Conservation (phyloP, 2,797 vertebrate genomes). For the Sus cebifrons region DNA sequence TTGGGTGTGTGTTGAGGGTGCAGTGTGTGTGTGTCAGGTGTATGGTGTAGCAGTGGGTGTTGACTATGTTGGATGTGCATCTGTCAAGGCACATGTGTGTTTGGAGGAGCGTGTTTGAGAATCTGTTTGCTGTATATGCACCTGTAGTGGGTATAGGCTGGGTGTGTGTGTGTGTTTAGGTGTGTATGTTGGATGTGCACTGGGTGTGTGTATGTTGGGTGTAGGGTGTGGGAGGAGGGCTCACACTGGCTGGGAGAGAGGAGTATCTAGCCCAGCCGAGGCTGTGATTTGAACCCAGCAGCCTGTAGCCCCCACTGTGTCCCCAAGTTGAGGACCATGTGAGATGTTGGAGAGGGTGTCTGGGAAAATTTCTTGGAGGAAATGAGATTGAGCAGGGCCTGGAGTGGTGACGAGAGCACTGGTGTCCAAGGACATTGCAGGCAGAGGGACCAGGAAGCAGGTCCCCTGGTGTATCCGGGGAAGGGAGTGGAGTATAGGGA, state of each 20-base stretch:
- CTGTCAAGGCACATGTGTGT: neutral
- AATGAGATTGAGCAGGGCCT: neutral
- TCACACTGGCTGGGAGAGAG: neutral
- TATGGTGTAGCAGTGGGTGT: neutral
- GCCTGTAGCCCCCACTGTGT: neutral
- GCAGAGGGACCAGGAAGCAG: neutral
- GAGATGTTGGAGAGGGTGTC: neutral
- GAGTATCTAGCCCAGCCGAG: neutral
- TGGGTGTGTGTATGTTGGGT: neutral
- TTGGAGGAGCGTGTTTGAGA: neutral
- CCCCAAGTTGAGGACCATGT: neutral
- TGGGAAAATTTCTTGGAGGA: neutral
- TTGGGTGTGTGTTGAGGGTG: neutral
- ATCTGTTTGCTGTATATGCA: neutral
- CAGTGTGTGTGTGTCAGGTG: neutral
- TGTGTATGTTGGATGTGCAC: neutral
- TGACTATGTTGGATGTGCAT: neutral
- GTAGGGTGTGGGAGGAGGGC: neutral
- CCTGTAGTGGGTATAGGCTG: neutral
- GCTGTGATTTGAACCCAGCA: neutral
- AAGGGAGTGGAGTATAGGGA: neutral
- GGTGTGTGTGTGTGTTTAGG: neutral
- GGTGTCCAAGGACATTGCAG: neutral
- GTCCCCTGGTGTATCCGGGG: fast-evolving
- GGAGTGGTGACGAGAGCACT: neutral